phyloP scores from a whole-genome alignment of 2,888 invertebrate species.

The Sepioteuthis lessoniana region DNA sequence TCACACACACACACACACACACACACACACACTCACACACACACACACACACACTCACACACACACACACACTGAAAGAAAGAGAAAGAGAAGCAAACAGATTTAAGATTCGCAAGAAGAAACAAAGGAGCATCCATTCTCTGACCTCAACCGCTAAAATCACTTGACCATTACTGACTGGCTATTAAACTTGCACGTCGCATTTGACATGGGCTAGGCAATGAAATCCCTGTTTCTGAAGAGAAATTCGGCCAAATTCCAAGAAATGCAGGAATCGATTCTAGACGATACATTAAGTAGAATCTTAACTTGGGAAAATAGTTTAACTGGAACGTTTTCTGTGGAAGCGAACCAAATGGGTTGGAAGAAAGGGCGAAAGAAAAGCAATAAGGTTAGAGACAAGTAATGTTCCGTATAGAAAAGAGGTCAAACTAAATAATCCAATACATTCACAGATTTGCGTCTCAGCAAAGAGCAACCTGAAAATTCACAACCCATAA shows the following conservation, averaged over 20 bases:
- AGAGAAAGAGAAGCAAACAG: too few species aligned
- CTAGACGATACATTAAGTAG: background rate
- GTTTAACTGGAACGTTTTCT: background rate
- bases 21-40: too few species aligned
- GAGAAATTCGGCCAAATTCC: background rate
- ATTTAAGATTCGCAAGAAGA: too few species aligned
- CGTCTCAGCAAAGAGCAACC: background rate
- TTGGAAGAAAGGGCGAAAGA: background rate
- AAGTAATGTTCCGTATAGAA: background rate
- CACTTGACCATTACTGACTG: background rate
- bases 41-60: too few species aligned
- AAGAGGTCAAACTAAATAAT: background rate
- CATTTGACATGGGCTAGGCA: background rate
- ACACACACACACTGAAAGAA: too few species aligned
- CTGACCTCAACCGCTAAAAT: background rate
- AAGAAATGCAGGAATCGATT: background rate
- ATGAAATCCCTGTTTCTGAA: background rate
- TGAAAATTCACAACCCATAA: background rate
- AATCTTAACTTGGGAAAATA: background rate
- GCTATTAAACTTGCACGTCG: background rate
- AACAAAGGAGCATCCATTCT: background rate
- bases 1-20: too few species aligned
- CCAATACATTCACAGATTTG: background rate
- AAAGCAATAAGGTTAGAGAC: background rate
- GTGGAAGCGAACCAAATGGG: constrained; percentile 1